phyloP scores from a whole-genome alignment of 1,140 invertebrate species.

The Lordiphosa stackelbergi region DNA sequence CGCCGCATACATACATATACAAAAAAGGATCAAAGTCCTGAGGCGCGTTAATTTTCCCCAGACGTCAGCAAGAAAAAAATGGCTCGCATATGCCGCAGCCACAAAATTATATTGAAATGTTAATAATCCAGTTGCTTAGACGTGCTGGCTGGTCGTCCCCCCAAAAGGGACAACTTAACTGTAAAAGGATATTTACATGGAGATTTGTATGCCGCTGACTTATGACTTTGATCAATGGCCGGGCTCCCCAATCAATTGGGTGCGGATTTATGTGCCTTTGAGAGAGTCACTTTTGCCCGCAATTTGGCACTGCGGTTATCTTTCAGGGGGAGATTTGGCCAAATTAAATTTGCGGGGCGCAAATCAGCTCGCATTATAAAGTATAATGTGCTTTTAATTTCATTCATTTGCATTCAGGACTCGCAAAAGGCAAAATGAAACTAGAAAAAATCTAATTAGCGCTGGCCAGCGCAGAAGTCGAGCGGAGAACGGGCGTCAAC shows the following conservation, averaged over 20 bases:
- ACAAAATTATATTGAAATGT: slow-evolving; percentile 75
- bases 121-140: slow-evolving; percentile 73
- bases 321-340: slow-evolving; percentile 15
- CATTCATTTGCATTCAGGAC: slow-evolving; percentile 68
- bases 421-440: slow-evolving; percentile 40
- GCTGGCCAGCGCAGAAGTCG: slow-evolving; percentile 29
- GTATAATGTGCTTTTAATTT: slow-evolving; percentile 76
- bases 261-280: slow-evolving; percentile 53
- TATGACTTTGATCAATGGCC: slow-evolving; percentile 70
- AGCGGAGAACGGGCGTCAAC: slow-evolving; percentile 24
- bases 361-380: slow-evolving; percentile 71
- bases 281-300: slow-evolving; percentile 72
- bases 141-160: slow-evolving; percentile 42
- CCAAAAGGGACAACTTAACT: slow-evolving; percentile 69
- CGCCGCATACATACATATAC: slow-evolving; percentile 11
- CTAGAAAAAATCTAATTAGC: slow-evolving; percentile 74
- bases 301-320: slow-evolving; percentile 70
- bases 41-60: slow-evolving; percentile 69
- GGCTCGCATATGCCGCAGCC: slow-evolving; percentile 22
- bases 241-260: slow-evolving; percentile 45
- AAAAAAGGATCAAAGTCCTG: slow-evolving; percentile 70
- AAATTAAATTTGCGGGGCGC: slow-evolving; percentile 63
- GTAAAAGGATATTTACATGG: slow-evolving; percentile 71
- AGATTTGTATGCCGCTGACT: slow-evolving; percentile 68
- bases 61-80: slow-evolving; percentile 69